phyloP scores from a whole-genome alignment of 2,113 vertebrate genomes.

The human region GRCh38 chrX:48324001-48324500 shows the following conservation, averaged over 20 bases:
- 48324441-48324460: not conserved
- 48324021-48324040: not conserved
- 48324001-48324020: not conserved
- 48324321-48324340: not conserved
- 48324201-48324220: not conserved
- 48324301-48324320: no score
- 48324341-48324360: not conserved
- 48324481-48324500: not conserved
- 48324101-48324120: accelerated
- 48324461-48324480: not conserved
- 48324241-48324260: no score
- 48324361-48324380: not conserved
- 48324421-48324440: not conserved
- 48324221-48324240: not conserved
- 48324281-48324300: no score
- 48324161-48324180: not conserved
- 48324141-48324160: accelerated
- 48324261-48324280: no score
- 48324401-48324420: not conserved
- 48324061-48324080: not conserved
- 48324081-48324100: not conserved
- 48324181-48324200: not conserved
- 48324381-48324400: not conserved
- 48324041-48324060: not conserved
- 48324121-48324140: not conserved